Percentiles rank a stretch among this genome's conserved stretches.
Conservation (phyloP, 2,797 vertebrate species). For the Argentina silus region DNA sequence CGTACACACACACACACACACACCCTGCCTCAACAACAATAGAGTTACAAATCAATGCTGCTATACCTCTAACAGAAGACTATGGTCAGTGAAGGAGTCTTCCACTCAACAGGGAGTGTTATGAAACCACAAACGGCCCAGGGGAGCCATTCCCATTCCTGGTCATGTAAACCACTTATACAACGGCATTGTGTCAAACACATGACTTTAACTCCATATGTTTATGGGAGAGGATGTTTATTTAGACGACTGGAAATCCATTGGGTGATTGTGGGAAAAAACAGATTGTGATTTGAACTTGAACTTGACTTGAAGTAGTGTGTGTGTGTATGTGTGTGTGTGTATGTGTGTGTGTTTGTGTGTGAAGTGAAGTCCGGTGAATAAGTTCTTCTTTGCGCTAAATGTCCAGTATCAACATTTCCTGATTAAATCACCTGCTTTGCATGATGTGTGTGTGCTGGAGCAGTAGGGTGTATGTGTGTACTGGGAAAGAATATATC, state of each 20-base stretch:
- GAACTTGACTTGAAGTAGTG: not conserved
- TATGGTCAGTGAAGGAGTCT: slow-evolving; percentile 21
- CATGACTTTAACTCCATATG: slow-evolving; percentile 28
- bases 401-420: not conserved
- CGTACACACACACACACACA: slow-evolving; percentile 19
- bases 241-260: slow-evolving; percentile 51
- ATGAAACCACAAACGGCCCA: slow-evolving; percentile 26
- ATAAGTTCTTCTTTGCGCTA: not conserved
- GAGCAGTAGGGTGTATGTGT: not conserved
- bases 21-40: slow-evolving; percentile 33
- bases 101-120: not conserved
- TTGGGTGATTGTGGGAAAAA: slow-evolving; percentile 42
- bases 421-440: not conserved
- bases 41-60: slow-evolving; percentile 58
- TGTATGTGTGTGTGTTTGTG: slow-evolving; percentile 3
- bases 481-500: not conserved
- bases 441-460: not conserved
- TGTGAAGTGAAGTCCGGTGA: no score
- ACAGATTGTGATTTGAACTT: not conserved
- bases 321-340: slow-evolving; percentile 10
- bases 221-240: slow-evolving; percentile 71
- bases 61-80: slow-evolving; percentile 61
- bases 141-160: slow-evolving; percentile 41
- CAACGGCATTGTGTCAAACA: slow-evolving; percentile 39
- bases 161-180: slow-evolving; percentile 54